These are phyloP conservation scores for Avahi laniger DNA, from an alignment of 2,797 vertebrate genomes.

Conservation along the genomic window DNA sequence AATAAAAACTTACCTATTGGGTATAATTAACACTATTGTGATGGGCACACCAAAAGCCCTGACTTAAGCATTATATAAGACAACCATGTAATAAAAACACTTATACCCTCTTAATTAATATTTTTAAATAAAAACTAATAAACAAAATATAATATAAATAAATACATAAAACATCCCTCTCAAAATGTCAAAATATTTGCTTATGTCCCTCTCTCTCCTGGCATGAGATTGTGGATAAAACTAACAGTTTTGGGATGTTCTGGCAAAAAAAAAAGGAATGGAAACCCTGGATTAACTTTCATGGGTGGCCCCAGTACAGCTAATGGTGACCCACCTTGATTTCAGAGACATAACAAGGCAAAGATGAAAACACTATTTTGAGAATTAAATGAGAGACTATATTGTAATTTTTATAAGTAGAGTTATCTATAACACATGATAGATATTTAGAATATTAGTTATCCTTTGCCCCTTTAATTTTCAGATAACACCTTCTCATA, in stretches of 20 bases:
- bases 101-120: neutral
- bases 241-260: constrained; percentile 73
- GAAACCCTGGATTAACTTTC: neutral
- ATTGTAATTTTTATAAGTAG: neutral
- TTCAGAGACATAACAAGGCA: neutral
- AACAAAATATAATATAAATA: neutral
- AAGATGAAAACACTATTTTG: neutral
- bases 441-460: neutral
- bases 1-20: neutral
- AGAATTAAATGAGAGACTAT: neutral
- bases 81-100: neutral
- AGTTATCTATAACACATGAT: neutral
- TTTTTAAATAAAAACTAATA: neutral
- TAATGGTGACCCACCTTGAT: neutral
- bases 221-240: constrained; percentile 73
- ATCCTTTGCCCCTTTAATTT: neutral
- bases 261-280: neutral
- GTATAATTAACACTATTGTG: neutral
- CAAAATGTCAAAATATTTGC: constrained; percentile 84
- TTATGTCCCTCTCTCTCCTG: constrained; percentile 77
- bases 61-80: neutral
- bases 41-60: neutral
- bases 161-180: constrained; percentile 73
- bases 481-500: rapidly evolving
- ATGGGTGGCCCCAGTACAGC: neutral